Conservation (phyloP, 1,140 invertebrate species). For the Uloborus diversus region DNA sequence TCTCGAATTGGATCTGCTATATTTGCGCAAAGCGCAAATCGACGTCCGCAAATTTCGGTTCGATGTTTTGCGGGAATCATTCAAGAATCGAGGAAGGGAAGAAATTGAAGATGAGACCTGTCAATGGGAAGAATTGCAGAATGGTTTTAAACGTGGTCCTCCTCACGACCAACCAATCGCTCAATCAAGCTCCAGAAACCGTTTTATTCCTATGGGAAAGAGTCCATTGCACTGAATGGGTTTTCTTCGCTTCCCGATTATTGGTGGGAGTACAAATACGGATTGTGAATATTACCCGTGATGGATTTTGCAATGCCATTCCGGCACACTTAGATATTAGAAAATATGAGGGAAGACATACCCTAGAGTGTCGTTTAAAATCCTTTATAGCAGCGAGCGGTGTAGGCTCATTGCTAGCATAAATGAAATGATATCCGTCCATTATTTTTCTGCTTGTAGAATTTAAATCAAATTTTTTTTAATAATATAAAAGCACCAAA, state of each 20-base stretch:
- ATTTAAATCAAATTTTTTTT: too few relatives aligned
- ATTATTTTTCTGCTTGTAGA: too few relatives aligned
- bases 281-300: conserved; percentile 44
- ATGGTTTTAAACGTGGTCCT: conserved; percentile 42
- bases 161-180: conserved; percentile 15
- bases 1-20: conserved; percentile 37
- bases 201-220: conserved; percentile 8
- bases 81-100: background rate
- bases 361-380: conserved; percentile 33
- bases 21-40: conserved; percentile 51
- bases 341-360: conserved; percentile 16
- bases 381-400: too few relatives aligned
- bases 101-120: conserved; percentile 27
- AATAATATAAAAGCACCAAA: too few relatives aligned
- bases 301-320: conserved; percentile 22
- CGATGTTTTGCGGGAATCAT: conserved; percentile 35
- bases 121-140: conserved; percentile 46
- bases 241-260: conserved; percentile 28
- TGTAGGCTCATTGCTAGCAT: too few relatives aligned
- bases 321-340: conserved; percentile 6
- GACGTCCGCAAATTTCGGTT: conserved; percentile 47
- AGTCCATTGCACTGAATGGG: conserved; percentile 22
- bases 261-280: conserved; percentile 47
- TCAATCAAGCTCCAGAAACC: conserved; percentile 15
- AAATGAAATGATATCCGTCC: too few relatives aligned